These are phyloP conservation scores for Isaurus tuberculatus DNA, from an alignment of 92 coral and sea anemone species.

Conservation along the genomic window DNA sequence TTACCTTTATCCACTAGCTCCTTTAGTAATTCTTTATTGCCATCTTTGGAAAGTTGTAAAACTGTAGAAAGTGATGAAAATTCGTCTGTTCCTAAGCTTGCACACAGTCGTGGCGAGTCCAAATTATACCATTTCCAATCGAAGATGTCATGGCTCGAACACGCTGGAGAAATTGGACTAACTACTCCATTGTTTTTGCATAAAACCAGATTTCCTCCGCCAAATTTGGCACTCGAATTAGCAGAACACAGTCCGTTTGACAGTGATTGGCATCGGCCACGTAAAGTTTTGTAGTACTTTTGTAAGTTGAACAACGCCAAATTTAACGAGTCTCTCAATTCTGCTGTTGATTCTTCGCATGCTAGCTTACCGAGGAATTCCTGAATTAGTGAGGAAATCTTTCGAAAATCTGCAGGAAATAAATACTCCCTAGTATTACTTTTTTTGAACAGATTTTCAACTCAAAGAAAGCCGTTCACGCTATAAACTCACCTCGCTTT, in stretches of 20 bases:
- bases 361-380: conserved; percentile 85
- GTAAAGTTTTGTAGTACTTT: conserved; percentile 85
- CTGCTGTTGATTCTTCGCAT: conserved; percentile 86
- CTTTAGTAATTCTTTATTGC: conserved; percentile 65
- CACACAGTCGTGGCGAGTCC: conserved; percentile 82
- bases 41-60: conserved; percentile 78
- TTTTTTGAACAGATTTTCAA: no score
- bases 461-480: neutral
- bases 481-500: conserved; percentile 74
- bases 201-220: conserved; percentile 72
- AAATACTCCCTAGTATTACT: no score
- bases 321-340: conserved; percentile 87
- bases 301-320: conserved; percentile 85
- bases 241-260: conserved; percentile 60
- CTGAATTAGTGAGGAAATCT: conserved; percentile 77
- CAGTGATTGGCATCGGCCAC: conserved; percentile 71
- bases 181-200: conserved; percentile 75
- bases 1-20: conserved; percentile 76
- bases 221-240: conserved; percentile 55
- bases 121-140: conserved; percentile 92
- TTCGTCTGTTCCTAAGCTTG: conserved; percentile 83
- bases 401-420: conserved; percentile 78
- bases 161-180: conserved; percentile 89
- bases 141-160: conserved; percentile 78
- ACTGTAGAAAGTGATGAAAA: conserved; percentile 79